Conservation (phyloP, 2,113 vertebrate species). For the Hippocampus barbouri region DNA sequence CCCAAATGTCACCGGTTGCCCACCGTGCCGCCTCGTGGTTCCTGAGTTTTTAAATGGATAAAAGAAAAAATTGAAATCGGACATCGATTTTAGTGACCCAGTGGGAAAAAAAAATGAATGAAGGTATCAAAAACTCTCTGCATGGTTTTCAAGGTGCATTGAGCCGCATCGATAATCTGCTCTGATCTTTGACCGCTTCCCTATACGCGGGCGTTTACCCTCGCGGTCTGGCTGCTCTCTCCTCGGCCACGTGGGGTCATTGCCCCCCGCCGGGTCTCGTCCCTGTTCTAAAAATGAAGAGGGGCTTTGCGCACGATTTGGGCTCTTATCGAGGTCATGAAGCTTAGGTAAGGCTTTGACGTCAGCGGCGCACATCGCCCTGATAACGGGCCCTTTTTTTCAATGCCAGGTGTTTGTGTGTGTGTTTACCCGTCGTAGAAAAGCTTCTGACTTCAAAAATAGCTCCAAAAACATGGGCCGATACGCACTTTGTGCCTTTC, state of each 20-base stretch:
- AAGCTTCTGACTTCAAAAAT: slow-evolving; percentile 56
- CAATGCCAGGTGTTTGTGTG: slow-evolving; percentile 51
- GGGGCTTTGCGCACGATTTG: slow-evolving; percentile 19
- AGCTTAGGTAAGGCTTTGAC: slow-evolving; percentile 55
- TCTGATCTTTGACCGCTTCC: slow-evolving; percentile 29
- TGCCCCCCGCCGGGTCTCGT: background rate
- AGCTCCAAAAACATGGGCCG: slow-evolving; percentile 22
- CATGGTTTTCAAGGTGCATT: background rate
- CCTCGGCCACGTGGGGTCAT: slow-evolving; percentile 6
- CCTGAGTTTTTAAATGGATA: too few species aligned
- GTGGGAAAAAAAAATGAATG: too few species aligned
- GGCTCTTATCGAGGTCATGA: slow-evolving; percentile 48
- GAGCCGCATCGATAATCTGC: background rate
- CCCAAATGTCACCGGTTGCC: too few species aligned
- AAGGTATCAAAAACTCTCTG: too few species aligned
- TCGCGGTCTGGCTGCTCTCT: background rate
- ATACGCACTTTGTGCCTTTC: background rate
- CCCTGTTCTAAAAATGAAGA: slow-evolving; percentile 38
- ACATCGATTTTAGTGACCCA: too few species aligned
- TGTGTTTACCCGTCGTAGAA: slow-evolving; percentile 57
- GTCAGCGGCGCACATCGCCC: slow-evolving; percentile 46
- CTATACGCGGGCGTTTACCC: slow-evolving; percentile 16
- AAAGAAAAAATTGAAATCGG: too few species aligned
- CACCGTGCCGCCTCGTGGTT: too few species aligned
- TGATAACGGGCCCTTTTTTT: slow-evolving; percentile 54